Percentiles rank a stretch among this genome's conserved stretches.
Conservation (phyloP, 2,113 vertebrate species). For the Stegostoma tigrinum region DNA sequence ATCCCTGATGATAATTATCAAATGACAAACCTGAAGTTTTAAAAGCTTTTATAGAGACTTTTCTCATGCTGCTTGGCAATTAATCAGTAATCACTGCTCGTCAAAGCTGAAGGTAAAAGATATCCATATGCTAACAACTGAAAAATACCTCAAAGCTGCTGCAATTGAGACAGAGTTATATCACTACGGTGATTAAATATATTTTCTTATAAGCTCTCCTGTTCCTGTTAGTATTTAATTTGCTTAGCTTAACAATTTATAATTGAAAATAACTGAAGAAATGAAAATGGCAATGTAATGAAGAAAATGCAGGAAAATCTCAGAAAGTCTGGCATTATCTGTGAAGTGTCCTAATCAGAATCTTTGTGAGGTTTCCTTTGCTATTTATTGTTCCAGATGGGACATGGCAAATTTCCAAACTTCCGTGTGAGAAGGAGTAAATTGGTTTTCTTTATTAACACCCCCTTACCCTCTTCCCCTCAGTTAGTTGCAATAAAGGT, state of each 20-base stretch:
- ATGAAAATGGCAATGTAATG: neutral
- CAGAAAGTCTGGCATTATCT: neutral
- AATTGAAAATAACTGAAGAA: neutral
- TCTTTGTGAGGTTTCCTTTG: too few species aligned
- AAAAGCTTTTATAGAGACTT: neutral
- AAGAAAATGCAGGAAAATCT: neutral
- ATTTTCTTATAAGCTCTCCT: neutral
- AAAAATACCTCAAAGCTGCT: neutral
- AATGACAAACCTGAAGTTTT: neutral
- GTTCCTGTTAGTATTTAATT: neutral
- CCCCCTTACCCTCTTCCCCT: too few species aligned
- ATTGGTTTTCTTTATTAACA: too few species aligned
- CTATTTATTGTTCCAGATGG: too few species aligned
- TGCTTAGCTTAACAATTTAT: neutral
- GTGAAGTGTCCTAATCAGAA: neutral
- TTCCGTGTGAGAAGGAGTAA: too few species aligned
- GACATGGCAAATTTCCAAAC: too few species aligned
- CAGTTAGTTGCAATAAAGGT: too few species aligned
- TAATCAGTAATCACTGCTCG: neutral
- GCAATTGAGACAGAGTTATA: neutral
- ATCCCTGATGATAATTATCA: neutral
- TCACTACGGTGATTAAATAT: neutral
- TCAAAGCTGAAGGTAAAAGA: neutral
- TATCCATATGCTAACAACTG: neutral
- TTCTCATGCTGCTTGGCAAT: neutral